Conservation (phyloP, 1,140 invertebrate species). For the Drosophila quadrilineata region DNA sequence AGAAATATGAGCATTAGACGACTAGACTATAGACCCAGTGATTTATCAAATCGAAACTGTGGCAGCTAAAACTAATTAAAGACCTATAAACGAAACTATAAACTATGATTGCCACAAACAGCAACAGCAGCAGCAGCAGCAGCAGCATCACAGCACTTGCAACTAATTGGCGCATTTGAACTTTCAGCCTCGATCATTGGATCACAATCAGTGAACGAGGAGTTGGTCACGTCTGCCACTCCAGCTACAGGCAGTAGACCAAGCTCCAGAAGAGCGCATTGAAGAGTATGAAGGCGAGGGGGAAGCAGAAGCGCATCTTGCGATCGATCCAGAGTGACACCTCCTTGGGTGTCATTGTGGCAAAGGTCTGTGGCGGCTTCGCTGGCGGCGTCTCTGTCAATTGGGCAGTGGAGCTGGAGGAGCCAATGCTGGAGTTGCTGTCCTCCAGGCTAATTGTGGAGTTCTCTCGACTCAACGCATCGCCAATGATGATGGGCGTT, state of each 20-base stretch:
- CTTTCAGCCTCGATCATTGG: neutral
- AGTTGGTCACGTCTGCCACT: too few species aligned
- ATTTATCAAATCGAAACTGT: too few species aligned
- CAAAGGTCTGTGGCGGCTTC: conserved; percentile 76
- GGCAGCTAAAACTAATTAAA: neutral
- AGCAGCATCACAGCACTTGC: conserved; percentile 18
- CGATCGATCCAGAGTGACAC: conserved; percentile 92
- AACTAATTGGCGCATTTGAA: too few species aligned
- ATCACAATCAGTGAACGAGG: too few species aligned
- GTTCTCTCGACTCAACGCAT: conserved; percentile 41
- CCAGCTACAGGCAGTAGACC: conserved; percentile 82
- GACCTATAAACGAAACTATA: too few species aligned
- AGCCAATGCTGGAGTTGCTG: conserved; percentile 23
- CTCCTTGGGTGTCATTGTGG: conserved; percentile 93
- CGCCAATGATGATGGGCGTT: conserved; percentile 57
- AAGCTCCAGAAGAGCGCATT: conserved; percentile 93
- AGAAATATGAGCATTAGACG: too few species aligned
- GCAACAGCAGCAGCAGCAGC: conserved; percentile 11
- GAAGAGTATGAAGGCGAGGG: conserved; percentile 89
- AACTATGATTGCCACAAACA: conserved; percentile 11
- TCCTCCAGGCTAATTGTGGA: conserved; percentile 57
- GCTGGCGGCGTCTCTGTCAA: conserved; percentile 23
- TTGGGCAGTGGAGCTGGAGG: conserved; percentile 33
- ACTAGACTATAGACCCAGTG: too few species aligned
- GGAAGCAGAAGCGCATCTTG: conserved; percentile 90